phyloP scores from a whole-genome alignment of 2,113 vertebrate genomes.

The Mandrillus leucophaeus region DNA sequence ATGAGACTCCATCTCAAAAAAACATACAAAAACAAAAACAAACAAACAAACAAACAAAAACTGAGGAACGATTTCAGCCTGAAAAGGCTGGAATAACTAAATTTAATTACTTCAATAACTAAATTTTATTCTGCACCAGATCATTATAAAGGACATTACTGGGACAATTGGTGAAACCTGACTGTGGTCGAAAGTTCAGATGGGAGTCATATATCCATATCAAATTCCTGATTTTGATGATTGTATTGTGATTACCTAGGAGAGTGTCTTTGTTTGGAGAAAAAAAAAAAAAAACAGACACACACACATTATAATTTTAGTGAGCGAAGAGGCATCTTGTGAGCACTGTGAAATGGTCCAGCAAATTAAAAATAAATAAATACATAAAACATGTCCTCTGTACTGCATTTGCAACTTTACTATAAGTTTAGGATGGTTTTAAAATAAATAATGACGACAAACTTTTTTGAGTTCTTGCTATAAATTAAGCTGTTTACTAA shows the following conservation, averaged over 20 bases:
- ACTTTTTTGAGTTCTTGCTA: background rate
- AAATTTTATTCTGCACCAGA: background rate
- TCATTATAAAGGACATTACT: background rate
- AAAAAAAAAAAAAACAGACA: too few relatives aligned
- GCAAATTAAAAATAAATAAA: background rate
- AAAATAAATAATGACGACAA: background rate
- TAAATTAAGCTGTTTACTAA: background rate
- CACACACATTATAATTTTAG: background rate
- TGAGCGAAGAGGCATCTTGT: background rate
- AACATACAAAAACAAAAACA: too few relatives aligned
- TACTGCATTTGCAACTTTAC: background rate
- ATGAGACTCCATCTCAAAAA: too few relatives aligned
- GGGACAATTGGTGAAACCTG: background rate
- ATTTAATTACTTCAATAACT: background rate
- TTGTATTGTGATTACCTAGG: background rate
- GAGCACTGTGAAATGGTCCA: background rate
- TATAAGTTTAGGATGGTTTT: slow-evolving; percentile 10
- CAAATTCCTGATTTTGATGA: background rate
- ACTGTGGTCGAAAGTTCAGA: background rate
- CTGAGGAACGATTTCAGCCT: background rate
- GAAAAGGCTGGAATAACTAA: background rate
- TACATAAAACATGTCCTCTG: background rate
- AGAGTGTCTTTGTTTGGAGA: background rate
- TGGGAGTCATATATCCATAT: background rate
- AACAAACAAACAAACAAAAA: too few relatives aligned